A percentile compares a stretch with the other conserved stretches of the same genome.
Conservation (phyloP, 2,113 vertebrate species). For the Silurus meridionalis region DNA sequence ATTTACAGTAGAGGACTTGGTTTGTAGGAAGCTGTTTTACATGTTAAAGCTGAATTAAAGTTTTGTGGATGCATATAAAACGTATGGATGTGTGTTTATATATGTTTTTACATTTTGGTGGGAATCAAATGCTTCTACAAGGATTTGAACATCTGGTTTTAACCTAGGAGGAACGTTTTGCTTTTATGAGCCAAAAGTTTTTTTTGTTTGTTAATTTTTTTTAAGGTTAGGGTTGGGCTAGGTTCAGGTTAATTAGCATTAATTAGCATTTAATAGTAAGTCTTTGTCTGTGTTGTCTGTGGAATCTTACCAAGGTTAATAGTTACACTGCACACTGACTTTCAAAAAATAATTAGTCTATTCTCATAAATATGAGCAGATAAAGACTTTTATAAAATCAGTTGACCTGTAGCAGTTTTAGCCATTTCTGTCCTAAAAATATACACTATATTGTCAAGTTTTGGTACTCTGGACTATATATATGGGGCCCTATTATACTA, state of each 20-base stretch:
- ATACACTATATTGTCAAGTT: no score
- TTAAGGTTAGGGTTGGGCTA: background rate
- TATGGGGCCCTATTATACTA: no score
- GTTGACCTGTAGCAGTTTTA: background rate
- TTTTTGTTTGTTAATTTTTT: background rate
- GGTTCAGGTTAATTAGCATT: background rate
- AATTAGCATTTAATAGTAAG: background rate
- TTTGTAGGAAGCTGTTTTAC: constrained; percentile 31
- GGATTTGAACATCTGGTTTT: background rate
- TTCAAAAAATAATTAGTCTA: background rate
- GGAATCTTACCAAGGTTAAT: background rate
- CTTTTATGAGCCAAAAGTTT: background rate
- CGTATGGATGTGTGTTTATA: background rate
- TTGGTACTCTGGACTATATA: no score
- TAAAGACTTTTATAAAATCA: background rate
- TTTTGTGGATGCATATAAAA: background rate
- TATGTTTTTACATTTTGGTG: background rate
- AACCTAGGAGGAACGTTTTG: background rate
- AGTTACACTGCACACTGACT: background rate
- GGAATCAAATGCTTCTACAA: background rate
- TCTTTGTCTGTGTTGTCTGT: constrained; percentile 13
- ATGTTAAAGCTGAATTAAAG: constrained; percentile 14
- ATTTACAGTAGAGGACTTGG: constrained; percentile 7
- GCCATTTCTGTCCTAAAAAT: background rate
- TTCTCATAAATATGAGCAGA: background rate